These are phyloP conservation scores for honey bee (Apis mellifera) DNA, from an alignment of 1,140 invertebrate species.

Conservation along the genomic window Amel_HAv3.1 CM009933.2:3253001-3253500, in stretches of 20 bases:
- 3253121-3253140: slow-evolving; percentile 14
- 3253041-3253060: neutral
- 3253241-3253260: neutral
- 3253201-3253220: neutral
- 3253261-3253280: neutral
- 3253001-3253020: neutral
- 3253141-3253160: neutral
- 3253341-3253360: no score
- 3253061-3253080: neutral
- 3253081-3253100: slow-evolving; percentile 36
- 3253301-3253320: neutral
- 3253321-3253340: neutral
- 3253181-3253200: neutral
- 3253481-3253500: neutral
- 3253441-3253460: neutral
- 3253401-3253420: neutral
- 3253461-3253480: neutral
- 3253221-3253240: neutral
- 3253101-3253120: slow-evolving; percentile 9
- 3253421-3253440: neutral
- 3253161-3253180: neutral
- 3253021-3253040: neutral
- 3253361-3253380: neutral
- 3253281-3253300: neutral
- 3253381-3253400: neutral